These are phyloP conservation scores for Prolemur simus DNA, from an alignment of 2,113 vertebrate genomes.

Conservation along the genomic window DNA sequence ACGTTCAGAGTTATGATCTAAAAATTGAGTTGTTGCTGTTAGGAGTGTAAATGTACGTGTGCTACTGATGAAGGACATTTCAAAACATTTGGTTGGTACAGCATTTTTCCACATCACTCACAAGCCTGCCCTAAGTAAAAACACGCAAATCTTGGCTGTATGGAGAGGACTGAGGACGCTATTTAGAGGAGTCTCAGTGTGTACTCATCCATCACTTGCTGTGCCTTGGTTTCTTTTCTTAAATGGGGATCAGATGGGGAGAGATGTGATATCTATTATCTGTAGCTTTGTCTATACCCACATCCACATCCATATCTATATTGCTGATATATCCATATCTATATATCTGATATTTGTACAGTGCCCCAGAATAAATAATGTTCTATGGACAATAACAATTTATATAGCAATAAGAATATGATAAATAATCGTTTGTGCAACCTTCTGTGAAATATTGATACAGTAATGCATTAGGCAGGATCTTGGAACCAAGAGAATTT, in stretches of 20 bases:
- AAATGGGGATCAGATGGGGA: neutral
- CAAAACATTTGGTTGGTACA: conserved; percentile 47
- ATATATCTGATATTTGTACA: neutral
- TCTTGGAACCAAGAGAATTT: conserved; percentile 29
- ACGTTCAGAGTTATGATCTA: conserved; percentile 61
- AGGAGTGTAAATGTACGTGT: conserved; percentile 62
- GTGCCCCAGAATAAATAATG: neutral
- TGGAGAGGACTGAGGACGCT: neutral
- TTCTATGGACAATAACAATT: neutral
- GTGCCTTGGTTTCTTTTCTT: neutral
- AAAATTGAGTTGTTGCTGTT: conserved; percentile 65
- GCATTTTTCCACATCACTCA: conserved; percentile 42
- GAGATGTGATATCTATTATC: neutral
- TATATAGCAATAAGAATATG: neutral
- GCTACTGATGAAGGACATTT: conserved; percentile 49
- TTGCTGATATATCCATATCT: too few species aligned
- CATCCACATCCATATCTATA: neutral
- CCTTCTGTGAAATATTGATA: conserved; percentile 1
- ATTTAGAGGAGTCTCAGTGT: neutral
- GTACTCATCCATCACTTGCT: neutral
- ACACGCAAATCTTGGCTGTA: neutral
- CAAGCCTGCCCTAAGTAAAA: neutral
- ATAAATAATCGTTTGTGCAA: neutral
- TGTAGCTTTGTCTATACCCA: neutral
- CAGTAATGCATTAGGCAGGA: neutral